These are phyloP conservation scores for Phortica okadai DNA, from an alignment of 2,888 invertebrate genomes.

Conservation along the genomic window DNA sequence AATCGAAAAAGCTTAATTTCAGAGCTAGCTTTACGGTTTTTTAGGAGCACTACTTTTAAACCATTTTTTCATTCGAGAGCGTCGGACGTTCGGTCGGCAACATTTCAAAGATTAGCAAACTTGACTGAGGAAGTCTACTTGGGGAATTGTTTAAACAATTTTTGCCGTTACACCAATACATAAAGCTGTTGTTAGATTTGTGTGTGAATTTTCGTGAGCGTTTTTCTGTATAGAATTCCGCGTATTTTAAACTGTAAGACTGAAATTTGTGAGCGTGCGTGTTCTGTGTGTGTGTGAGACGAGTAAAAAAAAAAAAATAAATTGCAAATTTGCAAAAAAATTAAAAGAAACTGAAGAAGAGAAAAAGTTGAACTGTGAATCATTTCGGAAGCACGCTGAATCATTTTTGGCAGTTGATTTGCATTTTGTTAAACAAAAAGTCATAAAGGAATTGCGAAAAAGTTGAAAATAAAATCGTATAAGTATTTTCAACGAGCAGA, in stretches of 20 bases:
- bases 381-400: conserved; percentile 55
- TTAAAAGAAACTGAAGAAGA: conserved; percentile 47
- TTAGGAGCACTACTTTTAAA: too few species aligned
- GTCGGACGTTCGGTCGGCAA: conserved; percentile 23
- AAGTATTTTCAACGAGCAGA: conserved; percentile 49
- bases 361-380: conserved; percentile 56
- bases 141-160: conserved; percentile 43
- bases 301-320: conserved; percentile 60
- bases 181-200: conserved; percentile 41
- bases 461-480: conserved; percentile 26
- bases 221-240: conserved; percentile 11
- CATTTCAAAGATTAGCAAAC: neutral
- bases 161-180: conserved; percentile 44
- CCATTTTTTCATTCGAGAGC: neutral
- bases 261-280: conserved; percentile 43
- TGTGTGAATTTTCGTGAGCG: conserved; percentile 48
- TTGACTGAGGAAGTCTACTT: conserved; percentile 10
- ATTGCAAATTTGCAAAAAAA: conserved; percentile 48
- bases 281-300: conserved; percentile 53
- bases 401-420: conserved; percentile 46
- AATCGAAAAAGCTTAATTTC: too few species aligned
- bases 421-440: conserved; percentile 13
- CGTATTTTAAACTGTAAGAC: conserved; percentile 13
- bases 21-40: too few species aligned
- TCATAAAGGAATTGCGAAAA: neutral